Conservation (phyloP, 2,888 invertebrate genomes). For the Caenorhabditis becei region DNA sequence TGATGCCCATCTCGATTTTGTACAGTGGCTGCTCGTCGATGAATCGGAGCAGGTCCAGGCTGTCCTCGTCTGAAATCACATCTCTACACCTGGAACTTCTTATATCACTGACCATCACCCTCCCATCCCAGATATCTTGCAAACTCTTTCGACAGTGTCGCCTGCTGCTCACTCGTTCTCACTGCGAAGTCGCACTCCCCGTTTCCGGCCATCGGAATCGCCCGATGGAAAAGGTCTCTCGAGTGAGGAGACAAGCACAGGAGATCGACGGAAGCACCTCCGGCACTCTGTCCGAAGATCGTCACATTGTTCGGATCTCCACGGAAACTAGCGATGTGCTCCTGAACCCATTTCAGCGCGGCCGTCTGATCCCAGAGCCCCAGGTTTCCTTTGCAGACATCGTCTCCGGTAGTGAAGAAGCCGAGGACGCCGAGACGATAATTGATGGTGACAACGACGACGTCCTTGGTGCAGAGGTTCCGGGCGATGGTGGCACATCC, state of each 20-base stretch:
- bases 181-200: conserved; percentile 68
- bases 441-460: conserved; percentile 76
- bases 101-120: conserved; percentile 34
- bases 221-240: conserved; percentile 69
- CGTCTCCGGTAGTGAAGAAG: conserved; percentile 70
- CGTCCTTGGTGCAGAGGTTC: conserved; percentile 63
- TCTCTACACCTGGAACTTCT: background rate
- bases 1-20: conserved; percentile 67
- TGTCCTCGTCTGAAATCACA: conserved; percentile 40
- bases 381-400: conserved; percentile 71
- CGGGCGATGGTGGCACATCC: conserved; percentile 65
- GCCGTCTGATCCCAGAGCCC: conserved; percentile 79
- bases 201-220: conserved; percentile 73
- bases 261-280: conserved; percentile 73
- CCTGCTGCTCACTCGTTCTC: conserved; percentile 59
- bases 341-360: conserved; percentile 78
- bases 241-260: conserved; percentile 72
- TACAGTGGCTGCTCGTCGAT: conserved; percentile 56
- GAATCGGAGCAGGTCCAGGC: conserved; percentile 53
- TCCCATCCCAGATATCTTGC: conserved; percentile 65
- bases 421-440: conserved; percentile 77
- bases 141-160: conserved; percentile 60
- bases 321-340: conserved; percentile 76
- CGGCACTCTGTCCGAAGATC: conserved; percentile 79
- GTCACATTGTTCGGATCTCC: conserved; percentile 79